A percentile compares a stretch with the other conserved stretches of the same genome.
Conservation (phyloP, 1,140 invertebrate genomes). For the Drosophila willistoni region DNA sequence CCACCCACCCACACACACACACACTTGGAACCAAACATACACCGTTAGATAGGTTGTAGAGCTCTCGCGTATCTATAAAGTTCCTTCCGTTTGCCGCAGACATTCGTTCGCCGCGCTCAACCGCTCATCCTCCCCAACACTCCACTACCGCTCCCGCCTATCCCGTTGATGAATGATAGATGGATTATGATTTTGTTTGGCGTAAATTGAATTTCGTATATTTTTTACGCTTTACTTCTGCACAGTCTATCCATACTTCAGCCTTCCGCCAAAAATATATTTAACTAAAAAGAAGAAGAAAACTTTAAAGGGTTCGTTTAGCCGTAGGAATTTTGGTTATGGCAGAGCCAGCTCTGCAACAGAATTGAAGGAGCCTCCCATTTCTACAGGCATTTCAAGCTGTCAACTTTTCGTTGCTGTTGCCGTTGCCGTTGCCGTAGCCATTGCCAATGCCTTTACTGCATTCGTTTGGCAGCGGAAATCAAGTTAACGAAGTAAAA, state of each 20-base stretch:
- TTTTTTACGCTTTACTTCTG: constrained; percentile 48
- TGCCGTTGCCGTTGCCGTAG: constrained; percentile 8
- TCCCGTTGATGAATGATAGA: constrained; percentile 81
- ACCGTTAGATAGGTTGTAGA: constrained; percentile 30
- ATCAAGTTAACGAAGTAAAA: constrained; percentile 81
- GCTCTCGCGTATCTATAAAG: constrained; percentile 74
- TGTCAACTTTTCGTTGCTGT: constrained; percentile 53
- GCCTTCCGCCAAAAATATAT: constrained; percentile 47
- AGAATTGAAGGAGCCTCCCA: background rate
- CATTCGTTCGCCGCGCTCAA: constrained; percentile 60
- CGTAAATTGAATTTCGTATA: constrained; percentile 82
- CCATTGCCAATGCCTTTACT: constrained; percentile 38
- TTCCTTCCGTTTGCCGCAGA: constrained; percentile 72
- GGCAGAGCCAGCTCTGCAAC: background rate
- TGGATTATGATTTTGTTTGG: constrained; percentile 83
- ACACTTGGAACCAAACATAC: background rate
- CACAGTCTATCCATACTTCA: constrained; percentile 4
- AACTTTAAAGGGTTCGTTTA: constrained; percentile 47
- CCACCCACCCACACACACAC: constrained; percentile 24
- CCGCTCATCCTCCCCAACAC: background rate
- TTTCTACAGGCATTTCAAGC: constrained; percentile 45
- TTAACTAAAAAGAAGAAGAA: constrained; percentile 36
- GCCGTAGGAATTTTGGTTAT: background rate
- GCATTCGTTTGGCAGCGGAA: constrained; percentile 74
- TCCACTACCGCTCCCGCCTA: background rate